Conservation (phyloP, 1,140 invertebrate genomes). For the Cepaea nemoralis region DNA sequence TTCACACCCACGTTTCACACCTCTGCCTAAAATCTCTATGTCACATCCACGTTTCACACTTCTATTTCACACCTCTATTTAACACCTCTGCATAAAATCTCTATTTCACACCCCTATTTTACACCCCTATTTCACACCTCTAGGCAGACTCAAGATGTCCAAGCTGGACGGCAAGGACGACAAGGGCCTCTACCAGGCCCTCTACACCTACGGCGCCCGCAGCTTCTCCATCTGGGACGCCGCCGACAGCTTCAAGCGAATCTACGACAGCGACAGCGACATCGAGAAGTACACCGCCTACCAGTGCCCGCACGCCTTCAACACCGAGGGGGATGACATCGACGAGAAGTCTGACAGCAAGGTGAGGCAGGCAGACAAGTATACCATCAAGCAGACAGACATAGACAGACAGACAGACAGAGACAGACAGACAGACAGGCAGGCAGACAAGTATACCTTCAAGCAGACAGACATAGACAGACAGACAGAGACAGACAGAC, state of each 20-base stretch:
- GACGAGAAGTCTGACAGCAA: background rate
- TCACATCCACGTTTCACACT: too few relatives aligned
- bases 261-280: slow-evolving; percentile 19
- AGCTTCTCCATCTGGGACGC: slow-evolving; percentile 25
- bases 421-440: too few relatives aligned
- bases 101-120: too few relatives aligned
- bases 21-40: too few relatives aligned
- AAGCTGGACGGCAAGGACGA: background rate
- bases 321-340: background rate
- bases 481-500: too few relatives aligned
- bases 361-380: background rate
- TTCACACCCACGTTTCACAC: too few relatives aligned
- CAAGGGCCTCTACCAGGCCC: background rate
- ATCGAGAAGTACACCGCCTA: background rate
- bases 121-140: background rate
- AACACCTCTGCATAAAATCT: too few relatives aligned
- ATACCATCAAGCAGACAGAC: too few relatives aligned
- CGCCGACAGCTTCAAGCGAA: background rate
- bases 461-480: too few relatives aligned
- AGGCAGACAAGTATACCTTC: too few relatives aligned
- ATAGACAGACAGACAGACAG: too few relatives aligned
- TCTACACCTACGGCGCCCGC: slow-evolving; percentile 1
- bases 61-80: too few relatives aligned
- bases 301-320: slow-evolving; percentile 1
- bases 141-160: background rate